Evolutionary conservation across 2,888 invertebrate genomes (phyloP), one percentile per base, ranked within the genome.

Genomic region (Lasioglossum marginatum): DNA sequence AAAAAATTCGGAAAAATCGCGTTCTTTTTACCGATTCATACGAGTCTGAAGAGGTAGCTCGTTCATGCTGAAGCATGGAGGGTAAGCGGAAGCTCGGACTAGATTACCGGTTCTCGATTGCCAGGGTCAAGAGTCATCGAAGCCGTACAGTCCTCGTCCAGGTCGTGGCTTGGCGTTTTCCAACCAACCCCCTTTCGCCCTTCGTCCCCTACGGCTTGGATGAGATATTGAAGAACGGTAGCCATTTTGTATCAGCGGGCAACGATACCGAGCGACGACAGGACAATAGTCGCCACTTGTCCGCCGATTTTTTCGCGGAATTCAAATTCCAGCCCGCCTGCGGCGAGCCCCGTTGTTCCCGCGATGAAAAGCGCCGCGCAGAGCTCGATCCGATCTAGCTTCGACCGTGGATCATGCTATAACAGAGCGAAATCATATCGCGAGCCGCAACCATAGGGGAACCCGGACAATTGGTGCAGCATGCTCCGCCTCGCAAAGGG

Each of bases 241-340:
- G 89, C 86, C 86, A 88, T 83, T 87, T 87, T 77, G 88, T 91
- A 91, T 91, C 85, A 91, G 83, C 80, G 77, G 72, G 82, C 66
- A 78, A 70, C 60, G 80, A 83, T 82, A 87, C 27, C 14, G 74
- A 71, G 40, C 81, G 76, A 81, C 81, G 87, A 83, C 88, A 85
- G 84, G 81, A 90, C 87, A 89, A 91, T 87, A 89, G 88, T 86
- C 86, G 87, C 81, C 85, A 88, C 83, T 83, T 90, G 85, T 89
- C 84, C 81, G 63, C 63, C 66, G 84, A 45, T 77, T 87, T 89
- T 87, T 87, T 82, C 77, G 45, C 82, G 77, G 79, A 90, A 87
- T 77, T 81, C 60, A 79, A 89, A 87, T 90, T 89, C 78, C 78
- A 86, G 84, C 72, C 85, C 82, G 81, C 85, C 85, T 66, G 86